Evolutionary conservation across 2,113 vertebrate species (phyloP), one percentile per base, ranked within the genome.

Genomic region (Phylloscopus trochiloides): DNA sequence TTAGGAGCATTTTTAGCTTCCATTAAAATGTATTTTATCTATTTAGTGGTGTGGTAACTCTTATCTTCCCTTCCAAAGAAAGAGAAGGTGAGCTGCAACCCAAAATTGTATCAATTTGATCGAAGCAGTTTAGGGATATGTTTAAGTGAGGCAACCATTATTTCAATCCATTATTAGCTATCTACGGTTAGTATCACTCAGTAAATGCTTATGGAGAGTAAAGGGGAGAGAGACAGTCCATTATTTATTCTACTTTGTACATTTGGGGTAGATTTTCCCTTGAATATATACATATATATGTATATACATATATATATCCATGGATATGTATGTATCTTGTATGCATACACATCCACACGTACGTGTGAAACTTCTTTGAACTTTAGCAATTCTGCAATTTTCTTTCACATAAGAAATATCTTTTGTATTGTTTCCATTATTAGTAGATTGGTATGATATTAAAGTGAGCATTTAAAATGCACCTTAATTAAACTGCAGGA

Each of bases 401-500:
- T 91, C 24, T 77, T 92, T 55, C 66, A n/a, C n/a, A 8, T 59
- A 72, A 80, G 94, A 89, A 85, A 73, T 88, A 57, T 55, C 21
- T 89, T 84, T 95, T 59, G 43, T 54, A 80, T 73, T 70, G 43
- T 83, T 96, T 90, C 92, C 63, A 67, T 92, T 96, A 91, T 75
- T 92, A 96, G 84, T 78, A 61, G 94, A 92, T 90, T 92, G 91
- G 87, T 94, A 45, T 14, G 55, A 66, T 96, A 92, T 97, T 96
- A 94, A 97, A 94, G 74, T 74, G 34, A 97, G 62, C 89, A 77
- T 96, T 97, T 95, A 88, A 97, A 97, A 96, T 94, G 80, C 90
- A 90, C 93, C 96, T 96, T 96, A 96, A 97, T 97, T 97, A 97
- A 96, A 96, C 88, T 80, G 84, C 87, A 97, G 96, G 95, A 97